A percentile compares a stretch with the other conserved stretches of the same genome.
These are phyloP conservation scores for Ramphastos sulfuratus DNA, from an alignment of 2,113 vertebrate genomes.

Conservation along the genomic window DNA sequence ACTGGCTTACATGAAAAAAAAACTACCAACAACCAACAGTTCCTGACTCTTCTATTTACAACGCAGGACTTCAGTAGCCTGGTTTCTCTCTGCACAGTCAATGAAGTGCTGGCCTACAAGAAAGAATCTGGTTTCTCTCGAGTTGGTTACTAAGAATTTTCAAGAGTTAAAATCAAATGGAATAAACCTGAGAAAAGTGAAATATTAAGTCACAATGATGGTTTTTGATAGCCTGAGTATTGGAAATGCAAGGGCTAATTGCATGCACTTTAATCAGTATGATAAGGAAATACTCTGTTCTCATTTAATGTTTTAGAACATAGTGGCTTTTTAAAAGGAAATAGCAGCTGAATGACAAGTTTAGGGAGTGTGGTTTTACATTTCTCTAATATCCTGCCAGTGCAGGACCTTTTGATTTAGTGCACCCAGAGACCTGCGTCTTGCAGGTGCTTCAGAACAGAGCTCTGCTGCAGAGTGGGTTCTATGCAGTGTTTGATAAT, in stretches of 20 bases:
- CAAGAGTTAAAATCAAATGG: background rate
- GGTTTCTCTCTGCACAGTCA: background rate
- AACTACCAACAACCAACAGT: background rate
- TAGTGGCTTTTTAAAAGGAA: background rate
- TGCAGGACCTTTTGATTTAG: background rate
- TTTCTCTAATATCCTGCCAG: background rate
- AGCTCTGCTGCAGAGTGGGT: background rate
- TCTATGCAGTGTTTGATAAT: background rate
- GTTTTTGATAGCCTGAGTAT: background rate
- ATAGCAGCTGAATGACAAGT: background rate
- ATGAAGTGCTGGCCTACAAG: background rate
- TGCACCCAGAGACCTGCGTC: background rate
- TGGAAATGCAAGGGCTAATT: background rate
- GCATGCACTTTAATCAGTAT: background rate
- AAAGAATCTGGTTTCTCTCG: background rate
- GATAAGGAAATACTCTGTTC: background rate
- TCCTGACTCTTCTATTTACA: background rate
- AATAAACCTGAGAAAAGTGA: background rate
- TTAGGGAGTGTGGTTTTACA: background rate
- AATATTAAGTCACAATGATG: background rate
- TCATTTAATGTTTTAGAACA: background rate
- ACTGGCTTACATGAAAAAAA: background rate
- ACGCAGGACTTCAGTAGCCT: background rate
- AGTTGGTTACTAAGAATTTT: background rate
- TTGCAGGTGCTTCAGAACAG: background rate